Percentiles rank a stretch among this genome's conserved stretches.
phyloP scores from a whole-genome alignment of 1,140 invertebrate species.

The Lasaia peninsularis region DNA sequence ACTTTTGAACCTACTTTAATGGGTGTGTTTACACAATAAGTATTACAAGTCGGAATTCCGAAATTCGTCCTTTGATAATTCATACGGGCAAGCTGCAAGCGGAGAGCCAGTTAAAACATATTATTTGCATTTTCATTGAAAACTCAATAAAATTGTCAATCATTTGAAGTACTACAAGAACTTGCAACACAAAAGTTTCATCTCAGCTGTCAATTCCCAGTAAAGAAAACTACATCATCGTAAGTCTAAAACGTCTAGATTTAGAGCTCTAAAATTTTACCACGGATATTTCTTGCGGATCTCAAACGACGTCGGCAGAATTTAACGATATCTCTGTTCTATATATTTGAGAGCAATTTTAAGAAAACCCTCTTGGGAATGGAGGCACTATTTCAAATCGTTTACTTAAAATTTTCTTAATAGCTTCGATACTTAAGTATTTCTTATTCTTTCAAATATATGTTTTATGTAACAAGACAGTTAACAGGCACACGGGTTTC shows the following conservation, averaged over 20 bases:
- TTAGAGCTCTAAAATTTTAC: slow-evolving; percentile 26
- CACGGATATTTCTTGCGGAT: slow-evolving; percentile 31
- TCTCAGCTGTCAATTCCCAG: neutral
- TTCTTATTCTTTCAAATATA: neutral
- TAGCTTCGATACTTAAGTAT: neutral
- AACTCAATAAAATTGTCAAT: neutral
- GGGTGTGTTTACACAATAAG: too few species aligned
- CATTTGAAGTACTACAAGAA: neutral
- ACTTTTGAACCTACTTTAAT: too few species aligned
- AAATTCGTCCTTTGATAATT: too few species aligned
- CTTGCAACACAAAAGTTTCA: neutral
- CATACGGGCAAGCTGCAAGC: too few species aligned
- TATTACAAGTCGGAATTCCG: too few species aligned
- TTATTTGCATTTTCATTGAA: too few species aligned
- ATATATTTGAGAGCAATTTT: neutral
- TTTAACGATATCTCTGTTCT: slow-evolving; percentile 22
- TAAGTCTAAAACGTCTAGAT: neutral
- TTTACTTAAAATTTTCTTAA: neutral
- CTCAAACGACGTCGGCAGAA: slow-evolving; percentile 26
- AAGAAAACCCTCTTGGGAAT: neutral
- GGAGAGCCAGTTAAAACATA: too few species aligned
- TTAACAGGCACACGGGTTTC: neutral
- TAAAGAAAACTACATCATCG: neutral
- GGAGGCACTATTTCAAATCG: neutral
- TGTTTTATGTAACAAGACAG: neutral